Evolutionary conservation across 2,113 vertebrate genomes (phyloP).

Genomic region (Oncorhynchus clarkii): DNA sequence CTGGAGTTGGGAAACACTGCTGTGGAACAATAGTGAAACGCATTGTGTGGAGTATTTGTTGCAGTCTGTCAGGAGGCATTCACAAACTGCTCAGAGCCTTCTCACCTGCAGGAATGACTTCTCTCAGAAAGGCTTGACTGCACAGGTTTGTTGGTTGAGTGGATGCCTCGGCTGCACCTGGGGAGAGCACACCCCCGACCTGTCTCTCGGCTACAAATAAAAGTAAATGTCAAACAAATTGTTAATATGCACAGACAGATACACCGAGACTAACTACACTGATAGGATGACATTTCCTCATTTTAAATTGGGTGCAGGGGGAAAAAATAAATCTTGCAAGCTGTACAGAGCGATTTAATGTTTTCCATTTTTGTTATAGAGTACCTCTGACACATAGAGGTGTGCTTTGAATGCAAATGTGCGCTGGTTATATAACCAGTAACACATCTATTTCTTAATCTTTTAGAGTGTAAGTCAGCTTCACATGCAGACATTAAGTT

Average conservation of each 20-base stretch:
- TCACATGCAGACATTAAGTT: not conserved
- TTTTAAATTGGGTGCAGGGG: constrained; percentile 7
- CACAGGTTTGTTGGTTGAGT: constrained; percentile 11
- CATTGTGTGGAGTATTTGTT: not conserved
- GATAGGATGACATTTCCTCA: constrained; percentile 15
- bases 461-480: not conserved
- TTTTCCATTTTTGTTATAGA: not conserved
- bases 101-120: not conserved
- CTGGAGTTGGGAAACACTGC: too few relatives aligned
- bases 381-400: not conserved
- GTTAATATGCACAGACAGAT: constrained; percentile 25
- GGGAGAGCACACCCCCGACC: not conserved
- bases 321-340: not conserved
- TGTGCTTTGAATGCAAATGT: not conserved
- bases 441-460: not conserved
- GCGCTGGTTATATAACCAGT: not conserved
- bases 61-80: not conserved
- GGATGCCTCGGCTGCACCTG: not conserved
- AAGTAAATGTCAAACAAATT: constrained; percentile 26
- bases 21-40: not conserved
- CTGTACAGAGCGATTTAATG: not conserved
- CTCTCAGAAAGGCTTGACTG: not conserved
- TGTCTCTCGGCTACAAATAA: constrained; percentile 15
- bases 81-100: not conserved
- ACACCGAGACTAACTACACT: constrained; percentile 16